These are phyloP conservation scores for Hypomesus transpacificus DNA, from an alignment of 2,113 vertebrate genomes.

Conservation along the genomic window DNA sequence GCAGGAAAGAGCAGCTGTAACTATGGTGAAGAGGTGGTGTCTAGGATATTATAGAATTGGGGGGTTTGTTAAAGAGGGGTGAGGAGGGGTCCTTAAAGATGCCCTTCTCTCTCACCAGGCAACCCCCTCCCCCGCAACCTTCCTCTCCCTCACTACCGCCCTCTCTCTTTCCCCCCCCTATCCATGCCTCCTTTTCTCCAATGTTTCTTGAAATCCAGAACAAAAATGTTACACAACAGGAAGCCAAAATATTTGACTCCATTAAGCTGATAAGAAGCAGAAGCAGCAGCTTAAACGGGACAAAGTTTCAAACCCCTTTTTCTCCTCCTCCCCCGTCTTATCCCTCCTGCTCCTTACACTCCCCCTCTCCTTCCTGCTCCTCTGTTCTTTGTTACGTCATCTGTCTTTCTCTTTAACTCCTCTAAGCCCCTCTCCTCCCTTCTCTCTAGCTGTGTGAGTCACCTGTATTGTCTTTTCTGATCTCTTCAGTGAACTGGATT, in stretches of 20 bases:
- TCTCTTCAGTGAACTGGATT: conserved; percentile 58
- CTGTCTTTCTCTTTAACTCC: conserved; percentile 66
- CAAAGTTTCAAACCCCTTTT: conserved; percentile 51
- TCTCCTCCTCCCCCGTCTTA: background rate
- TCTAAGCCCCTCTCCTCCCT: conserved; percentile 43
- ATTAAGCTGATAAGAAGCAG: conserved; percentile 24
- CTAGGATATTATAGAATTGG: conserved; percentile 54
- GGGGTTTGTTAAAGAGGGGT: conserved; percentile 49
- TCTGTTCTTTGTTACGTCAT: conserved; percentile 74
- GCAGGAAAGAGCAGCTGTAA: conserved; percentile 59
- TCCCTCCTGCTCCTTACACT: conserved; percentile 8
- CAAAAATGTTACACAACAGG: background rate
- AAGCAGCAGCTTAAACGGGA: conserved; percentile 41
- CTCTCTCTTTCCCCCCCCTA: conserved; percentile 31
- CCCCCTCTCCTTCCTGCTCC: conserved; percentile 45
- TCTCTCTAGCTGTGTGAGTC: conserved; percentile 66
- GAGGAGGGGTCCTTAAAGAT: conserved; percentile 67
- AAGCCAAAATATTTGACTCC: background rate
- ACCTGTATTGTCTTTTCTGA: conserved; percentile 70
- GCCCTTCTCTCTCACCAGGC: conserved; percentile 71
- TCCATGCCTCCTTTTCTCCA: conserved; percentile 26
- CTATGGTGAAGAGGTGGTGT: conserved; percentile 62
- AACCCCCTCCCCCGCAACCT: conserved; percentile 47
- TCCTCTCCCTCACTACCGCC: conserved; percentile 36
- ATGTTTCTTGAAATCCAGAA: conserved; percentile 33